phyloP scores from a whole-genome alignment of 2,797 vertebrate species.

The Chelonia mydas region DNA sequence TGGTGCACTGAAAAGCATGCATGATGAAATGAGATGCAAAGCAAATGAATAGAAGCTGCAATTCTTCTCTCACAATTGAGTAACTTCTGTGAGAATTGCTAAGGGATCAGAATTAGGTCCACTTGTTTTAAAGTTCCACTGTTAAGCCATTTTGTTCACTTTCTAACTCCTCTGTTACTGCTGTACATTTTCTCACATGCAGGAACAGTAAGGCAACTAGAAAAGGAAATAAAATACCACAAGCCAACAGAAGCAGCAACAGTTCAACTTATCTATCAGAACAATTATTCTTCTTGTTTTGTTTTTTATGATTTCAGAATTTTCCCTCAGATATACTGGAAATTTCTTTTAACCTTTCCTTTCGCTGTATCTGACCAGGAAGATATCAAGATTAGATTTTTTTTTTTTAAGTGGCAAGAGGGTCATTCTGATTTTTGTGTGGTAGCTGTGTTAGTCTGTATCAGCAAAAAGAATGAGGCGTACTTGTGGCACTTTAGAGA shows the following conservation, averaged over 20 bases:
- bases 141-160: conserved; percentile 11
- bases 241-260: background rate
- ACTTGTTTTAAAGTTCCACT: background rate
- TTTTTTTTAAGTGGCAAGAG: background rate
- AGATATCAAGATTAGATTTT: background rate
- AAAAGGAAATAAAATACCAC: background rate
- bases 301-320: background rate
- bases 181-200: conserved; percentile 1
- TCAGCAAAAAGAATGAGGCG: no score
- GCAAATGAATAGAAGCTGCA: background rate
- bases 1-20: background rate
- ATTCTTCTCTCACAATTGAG: background rate
- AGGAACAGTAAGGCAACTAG: background rate
- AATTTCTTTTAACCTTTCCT: background rate
- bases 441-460: no score
- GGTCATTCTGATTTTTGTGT: background rate
- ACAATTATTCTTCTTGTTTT: background rate
- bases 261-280: background rate
- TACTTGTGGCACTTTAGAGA: no score
- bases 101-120: background rate
- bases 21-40: background rate
- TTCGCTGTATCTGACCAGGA: background rate
- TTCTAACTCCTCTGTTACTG: background rate
- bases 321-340: background rate
- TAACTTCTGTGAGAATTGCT: background rate